Base-by-base conservation (phyloP, 2,888 invertebrate species). In the Dinocampus coccinellae region DNA sequence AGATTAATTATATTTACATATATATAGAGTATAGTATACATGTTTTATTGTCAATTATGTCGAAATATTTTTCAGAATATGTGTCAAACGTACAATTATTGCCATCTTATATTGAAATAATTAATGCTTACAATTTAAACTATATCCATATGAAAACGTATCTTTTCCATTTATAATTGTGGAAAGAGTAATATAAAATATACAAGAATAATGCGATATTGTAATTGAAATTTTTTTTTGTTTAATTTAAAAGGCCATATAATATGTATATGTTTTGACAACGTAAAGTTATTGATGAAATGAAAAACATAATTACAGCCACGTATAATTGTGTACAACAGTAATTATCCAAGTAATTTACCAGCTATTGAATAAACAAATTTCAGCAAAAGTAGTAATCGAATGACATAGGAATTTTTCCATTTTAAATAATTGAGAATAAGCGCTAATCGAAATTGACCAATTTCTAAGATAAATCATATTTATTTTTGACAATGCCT, bases 221-320 rank as follows among this genome's bases (percentile, higher is more conserved):
- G 9, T 20, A n/a, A 47, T 47, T 16, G 47, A 47, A 16, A 2
- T 47, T 69, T 20, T 42, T 3, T n/a, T 39, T 39, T 71, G 63
- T 20, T 67, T 67, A 61, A 61, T 72, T 69, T 55, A 71, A 55
- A 73, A 75, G 73, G 75, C 75, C 74, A 75, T 76, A 29, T 36
- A 74, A 73, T 73, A 69, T 75, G 74, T 65, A 73, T 69, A 55
- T 60, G 70, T 39, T 53, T 69, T 70, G 61, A 67, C 74, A 75
- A 73, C 77, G 47, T 78, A 80, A 80, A 73, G 77, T 78, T 77
- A 79, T 75, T 69, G 75, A 75, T 76, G 10, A 22, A 68, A 33
- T 61, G 29, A 53, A 39, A 29, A 3, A 7, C 52, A 53, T 16
- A 24, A 26, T 39, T 42, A 66, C 26, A 26, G 9, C 2, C 24